Base-by-base conservation (phyloP, 2,113 vertebrate genomes). In the Silurus asotus region DNA sequence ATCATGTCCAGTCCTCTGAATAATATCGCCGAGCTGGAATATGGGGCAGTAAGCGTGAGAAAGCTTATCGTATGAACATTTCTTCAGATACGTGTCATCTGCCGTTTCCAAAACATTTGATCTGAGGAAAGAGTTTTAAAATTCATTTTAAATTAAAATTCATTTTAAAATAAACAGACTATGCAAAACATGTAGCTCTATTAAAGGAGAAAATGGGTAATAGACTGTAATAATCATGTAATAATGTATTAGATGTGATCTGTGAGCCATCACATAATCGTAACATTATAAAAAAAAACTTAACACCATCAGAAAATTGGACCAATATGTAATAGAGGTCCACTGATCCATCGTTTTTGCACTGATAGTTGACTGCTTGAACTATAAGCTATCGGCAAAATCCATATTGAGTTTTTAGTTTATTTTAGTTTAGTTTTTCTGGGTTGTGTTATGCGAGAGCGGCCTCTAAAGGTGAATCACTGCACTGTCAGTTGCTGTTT, bases 21-120 rank as follows among this genome's bases (percentile, higher is more conserved):
- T 93, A 17, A 99, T 93, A 62, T 95, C 93, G 1, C 97, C 96
- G 84, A 99, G 92, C 0, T 91, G 90, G 75, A 99, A 98, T 88
- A 99, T 97, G 91, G 98, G 98, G 88, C 97, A 99, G 90, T 98
- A 98, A 3, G 92, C 95, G 59, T 95, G 91, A 25, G 92, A 78
- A n/a, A 88, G 51, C 0, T 90, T 69, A 72, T 96, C 92, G 86
- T 96, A 97, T 49, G 25, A 90, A 86, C 98, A 99, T 17, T 23
- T 94, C 91, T 95, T 97, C 90, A 99, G 92, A 89, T 95, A 96
- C 14, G 90, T 86, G 8, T 72, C 78, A 0, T 96, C 76, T 1
- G 89, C n/a, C 0, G 94, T 95, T 10, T 96, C 89, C 3, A 94
- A 90, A 81, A 99, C 94, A 0, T 99, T 99, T 86, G 93, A 95